These are phyloP conservation scores for Australoheros scitulus DNA, from an alignment of 2,113 vertebrate species.

Conservation along the genomic window DNA sequence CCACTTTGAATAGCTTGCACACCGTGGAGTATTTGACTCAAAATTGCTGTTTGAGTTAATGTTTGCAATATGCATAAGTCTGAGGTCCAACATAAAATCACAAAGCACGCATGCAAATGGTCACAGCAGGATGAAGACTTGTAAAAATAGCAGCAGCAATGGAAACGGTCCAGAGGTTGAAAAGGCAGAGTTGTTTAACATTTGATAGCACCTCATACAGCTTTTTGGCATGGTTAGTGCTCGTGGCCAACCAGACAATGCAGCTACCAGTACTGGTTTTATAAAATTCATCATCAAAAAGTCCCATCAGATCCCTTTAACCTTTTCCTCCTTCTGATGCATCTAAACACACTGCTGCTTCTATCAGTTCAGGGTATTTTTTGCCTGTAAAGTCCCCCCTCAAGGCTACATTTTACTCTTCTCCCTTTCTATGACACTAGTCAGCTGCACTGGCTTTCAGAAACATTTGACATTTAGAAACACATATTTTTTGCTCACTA, in stretches of 20 bases:
- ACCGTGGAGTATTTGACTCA: neutral
- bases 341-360: slow-evolving; percentile 12
- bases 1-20: neutral
- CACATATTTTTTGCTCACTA: neutral
- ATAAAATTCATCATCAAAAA: neutral
- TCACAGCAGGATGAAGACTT: neutral
- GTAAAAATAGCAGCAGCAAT: neutral
- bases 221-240: too few species aligned
- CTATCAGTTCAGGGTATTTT: slow-evolving; percentile 10
- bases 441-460: slow-evolving; percentile 35
- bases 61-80: too few species aligned
- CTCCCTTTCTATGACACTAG: neutral
- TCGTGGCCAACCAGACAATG: neutral
- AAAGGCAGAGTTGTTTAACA: neutral
- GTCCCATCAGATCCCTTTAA: slow-evolving; percentile 12
- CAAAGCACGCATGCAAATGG: neutral
- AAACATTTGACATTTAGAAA: slow-evolving; percentile 71
- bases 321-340: slow-evolving; percentile 13
- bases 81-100: neutral
- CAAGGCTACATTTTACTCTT: slow-evolving; percentile 29
- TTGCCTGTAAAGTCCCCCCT: slow-evolving; percentile 12
- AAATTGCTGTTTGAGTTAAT: neutral
- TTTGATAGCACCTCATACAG: neutral
- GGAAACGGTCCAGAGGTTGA: neutral
- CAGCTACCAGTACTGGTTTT: neutral